Evolutionary conservation across 2,888 invertebrate species (phyloP).

Genomic region (Coenonympha arcania): DNA sequence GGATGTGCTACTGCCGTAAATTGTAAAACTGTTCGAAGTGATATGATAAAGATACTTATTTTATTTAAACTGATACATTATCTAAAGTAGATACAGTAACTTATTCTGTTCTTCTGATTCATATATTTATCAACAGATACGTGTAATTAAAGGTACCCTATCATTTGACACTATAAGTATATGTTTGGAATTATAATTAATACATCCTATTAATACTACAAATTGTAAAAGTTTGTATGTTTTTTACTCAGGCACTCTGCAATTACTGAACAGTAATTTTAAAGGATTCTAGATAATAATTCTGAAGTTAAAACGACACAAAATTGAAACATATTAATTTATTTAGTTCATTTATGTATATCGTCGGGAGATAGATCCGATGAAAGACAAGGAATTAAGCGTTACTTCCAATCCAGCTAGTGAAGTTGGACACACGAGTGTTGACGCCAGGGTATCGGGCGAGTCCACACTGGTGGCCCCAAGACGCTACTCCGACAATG

Average conservation of each 20-base stretch:
- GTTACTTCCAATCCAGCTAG: slow-evolving; percentile 38
- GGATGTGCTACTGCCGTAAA: too few species aligned
- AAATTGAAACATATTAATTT: background rate
- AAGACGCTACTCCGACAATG: slow-evolving; percentile 42
- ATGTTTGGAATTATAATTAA: too few species aligned
- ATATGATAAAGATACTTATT: background rate
- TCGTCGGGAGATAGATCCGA: background rate
- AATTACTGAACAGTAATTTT: too few species aligned
- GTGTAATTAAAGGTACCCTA: too few species aligned
- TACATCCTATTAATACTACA: too few species aligned
- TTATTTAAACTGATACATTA: background rate
- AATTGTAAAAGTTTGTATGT: too few species aligned
- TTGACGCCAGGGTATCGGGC: slow-evolving; percentile 41
- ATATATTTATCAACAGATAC: too few species aligned
- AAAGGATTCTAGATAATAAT: too few species aligned
- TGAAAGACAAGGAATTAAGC: slow-evolving; percentile 29
- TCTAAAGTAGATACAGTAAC: background rate
- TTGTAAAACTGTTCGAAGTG: too few species aligned
- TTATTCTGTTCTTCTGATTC: background rate
- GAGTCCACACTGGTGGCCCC: slow-evolving; percentile 36
- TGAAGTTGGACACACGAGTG: slow-evolving; percentile 35
- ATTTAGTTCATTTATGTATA: background rate
- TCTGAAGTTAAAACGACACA: too few species aligned
- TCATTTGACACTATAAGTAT: too few species aligned
- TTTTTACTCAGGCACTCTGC: too few species aligned